Evolutionary conservation across 2,113 vertebrate species (phyloP).

Genomic region (Xyliphius kryptos): DNA sequence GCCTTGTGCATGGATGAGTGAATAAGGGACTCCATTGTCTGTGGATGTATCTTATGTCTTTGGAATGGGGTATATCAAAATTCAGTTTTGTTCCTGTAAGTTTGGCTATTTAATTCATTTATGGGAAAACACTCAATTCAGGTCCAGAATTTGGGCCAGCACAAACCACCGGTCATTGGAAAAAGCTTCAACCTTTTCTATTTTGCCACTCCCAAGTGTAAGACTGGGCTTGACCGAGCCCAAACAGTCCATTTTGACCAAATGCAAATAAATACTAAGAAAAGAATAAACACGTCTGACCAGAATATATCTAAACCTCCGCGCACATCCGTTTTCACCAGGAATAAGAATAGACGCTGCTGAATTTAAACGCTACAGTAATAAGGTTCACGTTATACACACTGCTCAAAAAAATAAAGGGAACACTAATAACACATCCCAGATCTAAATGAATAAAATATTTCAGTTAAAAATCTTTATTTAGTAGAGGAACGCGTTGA

Average conservation of each 20-base stretch:
- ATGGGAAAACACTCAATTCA: constrained; percentile 63
- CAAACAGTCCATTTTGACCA: constrained; percentile 60
- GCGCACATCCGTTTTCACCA: background rate
- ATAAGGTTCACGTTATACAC: background rate
- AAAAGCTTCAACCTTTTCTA: constrained; percentile 58
- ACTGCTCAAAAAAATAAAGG: too few species aligned
- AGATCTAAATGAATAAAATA: too few species aligned
- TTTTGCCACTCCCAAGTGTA: constrained; percentile 51
- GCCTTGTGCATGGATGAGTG: constrained; percentile 37
- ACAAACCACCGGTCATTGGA: constrained; percentile 62
- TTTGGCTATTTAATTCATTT: constrained; percentile 56
- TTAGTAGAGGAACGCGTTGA: too few species aligned
- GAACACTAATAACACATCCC: too few species aligned
- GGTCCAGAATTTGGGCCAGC: constrained; percentile 65
- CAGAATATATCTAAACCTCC: constrained; percentile 41
- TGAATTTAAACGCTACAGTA: constrained; percentile 3
- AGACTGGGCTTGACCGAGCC: constrained; percentile 51
- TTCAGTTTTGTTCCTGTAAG: constrained; percentile 61
- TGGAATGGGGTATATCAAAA: constrained; percentile 48
- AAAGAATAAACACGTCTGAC: constrained; percentile 51
- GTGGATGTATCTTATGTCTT: constrained; percentile 46
- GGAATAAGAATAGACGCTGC: constrained; percentile 3
- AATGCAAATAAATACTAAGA: constrained; percentile 62
- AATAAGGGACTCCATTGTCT: constrained; percentile 47
- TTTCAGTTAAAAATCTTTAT: too few species aligned